Base-by-base conservation (phyloP, 2,888 invertebrate genomes). In the Marasmarcha lunaedactyla region DNA sequence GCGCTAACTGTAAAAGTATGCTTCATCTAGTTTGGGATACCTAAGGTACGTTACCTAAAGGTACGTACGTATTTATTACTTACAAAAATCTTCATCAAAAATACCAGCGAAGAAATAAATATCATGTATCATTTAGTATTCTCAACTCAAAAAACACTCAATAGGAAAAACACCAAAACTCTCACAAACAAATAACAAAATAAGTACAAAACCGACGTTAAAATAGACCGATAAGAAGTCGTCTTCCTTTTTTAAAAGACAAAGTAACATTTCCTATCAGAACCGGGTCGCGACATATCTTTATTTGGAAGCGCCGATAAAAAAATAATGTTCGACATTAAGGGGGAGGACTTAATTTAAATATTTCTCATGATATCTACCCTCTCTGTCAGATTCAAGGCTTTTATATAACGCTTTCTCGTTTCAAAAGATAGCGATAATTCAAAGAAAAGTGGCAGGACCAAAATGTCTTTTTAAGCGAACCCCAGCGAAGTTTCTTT, bases 261-360 rank as follows among this genome's bases (percentile, higher is more conserved):
- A 30, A 30, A 25, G 11, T 30, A 7, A 30, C 30, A 30, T 7
- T n/a, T 11, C 30, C 11, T 30, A n/a, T n/a, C 9, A 7, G 30
- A 11, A n/a, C 4, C 30, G 11, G 11, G 30, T 30, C 30, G 11
- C 61, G 58, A 68, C 72, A 70, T 71, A 76, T 79, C 73, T 78
- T 62, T 73, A 73, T 74, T 77, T 70, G 64, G 64, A 57, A 51
- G 54, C 57, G 50, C 65, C 71, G 77, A 79, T 79, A 81, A 81
- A 81, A 79, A 81, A 78, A 79, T 79, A 79, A 81, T 76, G 77
- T 72, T 63, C 54, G 40, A 77, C 78, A 77, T 79, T 77, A 76
- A 68, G 65, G 67, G 20, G 60, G 60, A 69, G 66, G 65, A 68
- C 74, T 76, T 77, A 76, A 79, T 81, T 81, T 79, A 76, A 79